Percentiles rank a stretch among this genome's conserved stretches.
phyloP scores from a whole-genome alignment of 1,140 invertebrate species.

The Drosophila sucinea region DNA sequence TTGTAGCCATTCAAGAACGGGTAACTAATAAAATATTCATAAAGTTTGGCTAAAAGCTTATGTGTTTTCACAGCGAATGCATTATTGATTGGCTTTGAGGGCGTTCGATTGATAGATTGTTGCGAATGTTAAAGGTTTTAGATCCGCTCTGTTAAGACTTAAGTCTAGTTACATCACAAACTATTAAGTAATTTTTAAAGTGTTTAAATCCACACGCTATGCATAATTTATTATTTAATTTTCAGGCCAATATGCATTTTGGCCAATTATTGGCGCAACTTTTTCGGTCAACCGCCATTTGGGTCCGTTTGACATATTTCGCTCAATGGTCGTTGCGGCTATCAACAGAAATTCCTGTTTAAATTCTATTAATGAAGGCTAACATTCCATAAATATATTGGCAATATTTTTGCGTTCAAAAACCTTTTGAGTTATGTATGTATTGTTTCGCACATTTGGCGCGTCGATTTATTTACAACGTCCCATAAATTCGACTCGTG shows the following conservation, averaged over 20 bases:
- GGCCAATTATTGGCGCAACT: not conserved
- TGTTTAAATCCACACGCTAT: not conserved
- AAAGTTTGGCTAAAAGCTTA: conserved; percentile 49
- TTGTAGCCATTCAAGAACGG: no score
- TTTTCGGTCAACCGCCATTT: conserved; percentile 24
- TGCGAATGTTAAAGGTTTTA: not conserved
- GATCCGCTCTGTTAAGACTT: not conserved
- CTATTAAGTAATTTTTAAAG: not conserved
- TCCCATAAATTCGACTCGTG: conserved; percentile 62
- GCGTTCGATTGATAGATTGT: conserved; percentile 21
- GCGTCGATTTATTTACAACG: conserved; percentile 75
- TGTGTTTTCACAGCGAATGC: conserved; percentile 41
- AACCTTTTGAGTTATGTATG: conserved; percentile 70
- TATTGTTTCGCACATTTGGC: conserved; percentile 78
- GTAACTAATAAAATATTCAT: conserved; percentile 25
- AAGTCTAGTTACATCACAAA: not conserved
- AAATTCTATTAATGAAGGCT: conserved; percentile 57
- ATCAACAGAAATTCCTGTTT: conserved; percentile 38
- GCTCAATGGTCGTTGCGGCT: not conserved
- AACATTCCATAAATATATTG: conserved; percentile 44
- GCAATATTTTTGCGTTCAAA: conserved; percentile 24
- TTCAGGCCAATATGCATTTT: not conserved
- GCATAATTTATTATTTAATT: not conserved
- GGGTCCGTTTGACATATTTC: conserved; percentile 23
- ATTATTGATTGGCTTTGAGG: conserved; percentile 54